These are phyloP conservation scores for Asarcornis scutulata DNA, from an alignment of 2,113 vertebrate species.

Conservation along the genomic window DNA sequence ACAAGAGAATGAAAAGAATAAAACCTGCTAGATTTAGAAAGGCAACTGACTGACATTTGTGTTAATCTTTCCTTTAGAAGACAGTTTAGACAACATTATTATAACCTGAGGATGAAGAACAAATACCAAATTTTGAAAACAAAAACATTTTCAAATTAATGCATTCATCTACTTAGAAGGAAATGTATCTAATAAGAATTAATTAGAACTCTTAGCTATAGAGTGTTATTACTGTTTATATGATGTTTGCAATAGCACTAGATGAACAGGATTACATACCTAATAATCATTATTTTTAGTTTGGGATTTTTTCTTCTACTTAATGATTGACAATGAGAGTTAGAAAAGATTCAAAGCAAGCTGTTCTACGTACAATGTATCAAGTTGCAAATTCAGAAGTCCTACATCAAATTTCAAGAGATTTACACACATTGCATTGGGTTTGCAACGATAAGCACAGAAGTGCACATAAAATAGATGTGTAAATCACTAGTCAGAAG, in stretches of 20 bases:
- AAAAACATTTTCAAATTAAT: not conserved
- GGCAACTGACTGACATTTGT: constrained; percentile 7
- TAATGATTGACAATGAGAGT: accelerated
- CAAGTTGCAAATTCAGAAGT: not conserved
- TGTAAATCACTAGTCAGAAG: constrained; percentile 6
- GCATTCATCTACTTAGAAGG: not conserved
- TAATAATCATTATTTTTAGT: not conserved
- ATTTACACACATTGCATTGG: not conserved
- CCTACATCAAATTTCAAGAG: not conserved
- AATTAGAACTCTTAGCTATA: not conserved
- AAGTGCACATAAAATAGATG: not conserved
- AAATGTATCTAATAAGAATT: not conserved
- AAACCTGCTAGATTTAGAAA: constrained; percentile 59
- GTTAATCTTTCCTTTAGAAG: constrained; percentile 55
- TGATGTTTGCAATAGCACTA: not conserved
- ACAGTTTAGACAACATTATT: constrained; percentile 41
- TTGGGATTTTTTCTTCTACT: not conserved
- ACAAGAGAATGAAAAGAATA: constrained; percentile 69
- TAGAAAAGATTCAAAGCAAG: not conserved
- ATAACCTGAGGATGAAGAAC: not conserved
- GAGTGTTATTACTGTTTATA: not conserved
- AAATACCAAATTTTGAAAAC: not conserved
- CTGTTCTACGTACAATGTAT: not conserved
- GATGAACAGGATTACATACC: not conserved
- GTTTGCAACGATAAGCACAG: not conserved